Evolutionary conservation across 2,113 vertebrate species (phyloP), one percentile per base, ranked within the genome.

Genomic region (Callaeas wilsoni): DNA sequence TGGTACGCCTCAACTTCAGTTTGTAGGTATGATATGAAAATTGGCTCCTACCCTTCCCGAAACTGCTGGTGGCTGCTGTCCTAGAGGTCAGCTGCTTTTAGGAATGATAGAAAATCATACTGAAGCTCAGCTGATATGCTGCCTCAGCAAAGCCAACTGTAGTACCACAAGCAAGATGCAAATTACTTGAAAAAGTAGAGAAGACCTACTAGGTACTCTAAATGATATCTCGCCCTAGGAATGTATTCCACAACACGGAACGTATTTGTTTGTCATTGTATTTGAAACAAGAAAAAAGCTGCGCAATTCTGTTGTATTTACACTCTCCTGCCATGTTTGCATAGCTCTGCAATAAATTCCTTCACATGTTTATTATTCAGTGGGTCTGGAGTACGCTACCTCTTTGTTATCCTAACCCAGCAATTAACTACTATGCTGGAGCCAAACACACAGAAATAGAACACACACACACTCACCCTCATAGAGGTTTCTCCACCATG

Each of bases 401-500:
- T 39, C 30, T 71, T 41, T 42, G 50, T 41, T 49, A 69, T 52
- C n/a, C 64, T 55, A 92, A 84, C 17, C 12, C 53, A 89, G 71
- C 39, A 83, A 69, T n/a, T 37, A 57, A n/a, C 16, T 49, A 27
- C 12, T 25, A 79, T 15, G 20, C 44, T 60, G 76, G 18, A 88
- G 70, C 32, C 41, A 92, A 84, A 70, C 13, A 29, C 53, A 75
- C 10, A 65, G 41, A 62, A 87, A 32, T 8, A 68, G n/a, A 68
- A 69, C 4, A 82, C 25, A 42, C 7, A 37, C 4, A 64, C 37
- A 98, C 99, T 99, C 92, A 99, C 99, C 98, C 99, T 98, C 98
- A 99, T 99, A 88, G 99, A 99, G 10, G 99, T 99, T 97, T 99
- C 99, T 68, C 99, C 99, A 70, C 99, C 99, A 4, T 99, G 99